Conservation (phyloP, 2,113 vertebrate genomes). For the Antechinus stuartii region DNA sequence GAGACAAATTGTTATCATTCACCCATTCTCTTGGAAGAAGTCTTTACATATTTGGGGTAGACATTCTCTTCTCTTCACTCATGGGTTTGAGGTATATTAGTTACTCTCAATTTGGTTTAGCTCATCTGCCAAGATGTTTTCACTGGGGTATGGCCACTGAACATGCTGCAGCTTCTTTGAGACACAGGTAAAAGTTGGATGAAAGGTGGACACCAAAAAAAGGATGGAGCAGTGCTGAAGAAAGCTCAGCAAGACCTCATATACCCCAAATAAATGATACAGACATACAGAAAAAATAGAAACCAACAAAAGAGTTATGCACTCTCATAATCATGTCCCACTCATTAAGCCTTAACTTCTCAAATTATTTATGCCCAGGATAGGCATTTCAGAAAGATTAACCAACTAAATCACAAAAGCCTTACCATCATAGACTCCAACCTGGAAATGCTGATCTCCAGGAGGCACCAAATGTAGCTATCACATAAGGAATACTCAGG, state of each 20-base stretch:
- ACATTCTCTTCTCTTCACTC: not conserved
- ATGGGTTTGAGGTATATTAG: not conserved
- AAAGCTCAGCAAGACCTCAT: not conserved
- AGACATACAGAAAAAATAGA: not conserved
- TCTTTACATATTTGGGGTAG: not conserved
- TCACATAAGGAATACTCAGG: not conserved
- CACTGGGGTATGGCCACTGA: not conserved
- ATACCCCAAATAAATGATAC: not conserved
- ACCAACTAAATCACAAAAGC: not conserved
- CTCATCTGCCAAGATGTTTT: not conserved
- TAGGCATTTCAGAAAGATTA: not conserved
- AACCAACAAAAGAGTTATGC: not conserved
- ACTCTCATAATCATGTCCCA: not conserved
- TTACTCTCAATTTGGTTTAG: not conserved
- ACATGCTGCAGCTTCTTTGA: not conserved
- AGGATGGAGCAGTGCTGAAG: too few species aligned
- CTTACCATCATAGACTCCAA: not conserved
- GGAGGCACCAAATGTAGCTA: not conserved
- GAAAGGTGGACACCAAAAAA: too few species aligned
- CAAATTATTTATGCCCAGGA: not conserved
- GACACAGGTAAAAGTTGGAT: not conserved
- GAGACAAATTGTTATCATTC: not conserved
- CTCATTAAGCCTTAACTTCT: not conserved
- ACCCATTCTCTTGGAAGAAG: not conserved
- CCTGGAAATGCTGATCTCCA: not conserved